A percentile compares a stretch with the other conserved stretches of the same genome.
Evolutionary conservation across 2,113 vertebrate genomes (phyloP).

Genomic region (human (Homo sapiens)): GRCh38 chr3:164124501-164125000

Average conservation of each 20-base stretch:
- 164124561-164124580: too few species aligned
- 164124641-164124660: too few species aligned
- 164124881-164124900: neutral
- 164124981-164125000: neutral
- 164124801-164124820: neutral
- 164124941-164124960: neutral
- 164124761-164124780: neutral
- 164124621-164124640: too few species aligned
- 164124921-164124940: neutral
- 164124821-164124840: rapidly evolving
- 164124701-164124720: neutral
- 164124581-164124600: too few species aligned
- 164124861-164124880: neutral
- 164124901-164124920: neutral
- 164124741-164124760: neutral
- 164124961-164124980: neutral
- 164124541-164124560: too few species aligned
- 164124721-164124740: neutral
- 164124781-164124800: neutral
- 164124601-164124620: too few species aligned
- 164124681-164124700: too few species aligned
- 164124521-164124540: too few species aligned
- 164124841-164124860: neutral
- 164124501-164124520: too few species aligned
- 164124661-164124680: too few species aligned